phyloP scores from a whole-genome alignment of 2,797 vertebrate species.

The Diplodus sargus region DNA sequence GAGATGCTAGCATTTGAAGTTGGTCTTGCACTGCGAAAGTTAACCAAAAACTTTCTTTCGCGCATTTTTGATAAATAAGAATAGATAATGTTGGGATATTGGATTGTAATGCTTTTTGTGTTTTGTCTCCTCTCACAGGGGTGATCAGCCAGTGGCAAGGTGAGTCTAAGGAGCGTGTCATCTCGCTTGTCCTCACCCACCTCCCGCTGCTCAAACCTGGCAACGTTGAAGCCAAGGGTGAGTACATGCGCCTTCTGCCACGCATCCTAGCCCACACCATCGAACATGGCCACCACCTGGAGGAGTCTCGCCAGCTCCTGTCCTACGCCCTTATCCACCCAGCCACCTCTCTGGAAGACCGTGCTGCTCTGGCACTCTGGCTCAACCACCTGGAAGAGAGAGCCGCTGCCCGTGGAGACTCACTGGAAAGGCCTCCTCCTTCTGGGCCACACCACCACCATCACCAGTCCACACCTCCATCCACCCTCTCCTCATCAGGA shows the following conservation, averaged over 20 bases:
- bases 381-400: constrained; percentile 98
- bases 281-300: constrained; percentile 95
- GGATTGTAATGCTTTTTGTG: background rate
- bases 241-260: constrained; percentile 98
- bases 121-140: constrained; percentile 77
- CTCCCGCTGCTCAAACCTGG: constrained; percentile 97
- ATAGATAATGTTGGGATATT: background rate
- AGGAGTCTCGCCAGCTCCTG: constrained; percentile 97
- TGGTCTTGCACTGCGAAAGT: background rate
- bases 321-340: constrained; percentile 99
- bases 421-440: constrained; percentile 90
- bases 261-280: constrained; percentile 98
- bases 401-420: constrained; percentile 87
- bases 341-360: constrained; percentile 95
- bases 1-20: background rate
- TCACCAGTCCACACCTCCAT: constrained; percentile 78
- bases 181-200: constrained; percentile 95
- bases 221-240: constrained; percentile 94
- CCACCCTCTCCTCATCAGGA: constrained; percentile 74
- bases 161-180: constrained; percentile 96
- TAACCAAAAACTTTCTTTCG: background rate
- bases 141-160: constrained; percentile 97
- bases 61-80: background rate
- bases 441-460: constrained; percentile 69
- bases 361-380: constrained; percentile 96